Base-by-base conservation (phyloP, 2,888 invertebrate species). In the Neoascia interrupta region DNA sequence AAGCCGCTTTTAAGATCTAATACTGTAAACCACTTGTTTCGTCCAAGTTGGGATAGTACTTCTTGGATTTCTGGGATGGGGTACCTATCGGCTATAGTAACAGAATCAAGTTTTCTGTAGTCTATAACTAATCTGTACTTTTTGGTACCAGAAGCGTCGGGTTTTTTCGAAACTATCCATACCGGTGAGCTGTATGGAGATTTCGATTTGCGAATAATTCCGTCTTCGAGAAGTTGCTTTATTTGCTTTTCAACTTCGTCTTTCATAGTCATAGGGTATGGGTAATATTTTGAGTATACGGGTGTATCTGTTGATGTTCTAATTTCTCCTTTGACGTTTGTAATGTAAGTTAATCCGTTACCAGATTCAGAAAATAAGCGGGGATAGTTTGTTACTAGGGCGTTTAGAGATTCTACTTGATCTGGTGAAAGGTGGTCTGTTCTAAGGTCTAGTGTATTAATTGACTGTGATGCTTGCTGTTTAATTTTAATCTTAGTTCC, bases 101-200 rank as follows among this genome's bases (percentile, higher is more conserved):
- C 23, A 19, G 54, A 36, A 31, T 66, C 54, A 10, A 54, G 36
- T 41, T 66, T 66, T 8, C 54, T 19, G 31, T 54, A 45, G 8
- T 66, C 66, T n/a, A 45, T 45, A 4, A 66, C 66, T 21, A 66
- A 16, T 8, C 41, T 15, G 34, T 51, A 28, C 11, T 69, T 37
- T 18, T 60, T 51, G 13, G 37, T 13, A 3, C 49, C 34, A 8
- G 28, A 19, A 16, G 51, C 19, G 18, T 69, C 60, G 5, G 11
- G 6, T 28, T 70, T 63, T 26, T 70, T 70, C 13, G 41, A 31
- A n/a, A 61, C 70, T 8, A 68, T 58, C 69, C 79, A 72, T n/a
- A 80, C 63, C 3, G 68, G 61, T n/a, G 79, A 73, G 6, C 68
- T 80, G 18, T 51, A 73, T 28, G 73, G 49, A 4, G 68, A 72